These are phyloP conservation scores for Antheraea pernyi DNA, from an alignment of 1,140 invertebrate species.

Conservation along the genomic window DNA sequence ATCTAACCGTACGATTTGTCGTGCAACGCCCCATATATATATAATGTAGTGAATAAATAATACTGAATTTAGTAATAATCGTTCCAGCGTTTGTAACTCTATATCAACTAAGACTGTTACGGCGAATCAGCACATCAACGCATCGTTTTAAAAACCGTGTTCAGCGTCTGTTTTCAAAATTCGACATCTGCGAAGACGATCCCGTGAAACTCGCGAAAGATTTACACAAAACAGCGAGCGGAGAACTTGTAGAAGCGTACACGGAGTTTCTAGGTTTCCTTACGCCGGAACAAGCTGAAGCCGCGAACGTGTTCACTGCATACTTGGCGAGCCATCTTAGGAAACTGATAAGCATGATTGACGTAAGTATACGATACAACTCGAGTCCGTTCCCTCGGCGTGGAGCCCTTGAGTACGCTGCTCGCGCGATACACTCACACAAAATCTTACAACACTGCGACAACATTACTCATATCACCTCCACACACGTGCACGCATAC, in stretches of 20 bases:
- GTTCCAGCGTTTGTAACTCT: slow-evolving; percentile 40
- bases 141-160: slow-evolving; percentile 27
- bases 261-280: slow-evolving; percentile 57
- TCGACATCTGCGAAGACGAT: slow-evolving; percentile 30
- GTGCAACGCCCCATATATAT: too few relatives aligned
- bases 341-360: slow-evolving; percentile 43
- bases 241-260: slow-evolving; percentile 41
- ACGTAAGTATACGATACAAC: slow-evolving; percentile 35
- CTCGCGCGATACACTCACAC: too few relatives aligned
- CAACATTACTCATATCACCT: too few relatives aligned
- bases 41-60: too few relatives aligned
- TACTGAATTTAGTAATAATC: not conserved
- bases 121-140: slow-evolving; percentile 21
- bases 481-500: too few relatives aligned
- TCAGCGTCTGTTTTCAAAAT: slow-evolving; percentile 31
- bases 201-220: slow-evolving; percentile 28
- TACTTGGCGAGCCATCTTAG: slow-evolving; percentile 47
- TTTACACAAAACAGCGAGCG: slow-evolving; percentile 30
- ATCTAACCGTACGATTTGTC: too few relatives aligned
- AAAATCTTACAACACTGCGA: too few relatives aligned
- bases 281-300: slow-evolving; percentile 56
- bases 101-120: slow-evolving; percentile 40
- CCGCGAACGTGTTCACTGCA: slow-evolving; percentile 42
- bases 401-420: too few relatives aligned
- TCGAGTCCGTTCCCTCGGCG: too few relatives aligned